A percentile compares a stretch with the other conserved stretches of the same genome.
These are phyloP conservation scores for Enteromius trimaculatus DNA, from an alignment of 2,797 vertebrate genomes.

Conservation along the genomic window DNA sequence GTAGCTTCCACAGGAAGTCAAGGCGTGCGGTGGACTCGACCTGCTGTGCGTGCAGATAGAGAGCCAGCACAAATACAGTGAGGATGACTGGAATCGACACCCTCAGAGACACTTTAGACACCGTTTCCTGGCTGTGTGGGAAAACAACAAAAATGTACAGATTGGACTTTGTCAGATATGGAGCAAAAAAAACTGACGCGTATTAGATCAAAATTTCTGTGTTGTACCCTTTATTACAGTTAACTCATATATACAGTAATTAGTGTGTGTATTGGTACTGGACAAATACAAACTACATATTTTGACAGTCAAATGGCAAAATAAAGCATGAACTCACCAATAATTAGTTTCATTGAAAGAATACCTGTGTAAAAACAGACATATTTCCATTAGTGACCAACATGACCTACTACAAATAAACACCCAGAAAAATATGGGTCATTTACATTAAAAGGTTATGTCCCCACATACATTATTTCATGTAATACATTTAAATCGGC, in stretches of 20 bases:
- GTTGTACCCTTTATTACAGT: neutral
- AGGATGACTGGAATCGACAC: constrained; percentile 92
- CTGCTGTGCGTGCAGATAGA: constrained; percentile 96
- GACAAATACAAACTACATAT: neutral
- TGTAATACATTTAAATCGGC: neutral
- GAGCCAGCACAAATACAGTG: constrained; percentile 91
- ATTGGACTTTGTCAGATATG: neutral
- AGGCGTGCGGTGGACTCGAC: constrained; percentile 97
- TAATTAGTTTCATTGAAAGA: constrained; percentile 77
- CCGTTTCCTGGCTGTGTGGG: constrained; percentile 70
- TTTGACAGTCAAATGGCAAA: neutral
- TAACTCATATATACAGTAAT: too few relatives aligned
- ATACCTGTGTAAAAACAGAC: constrained; percentile 65
- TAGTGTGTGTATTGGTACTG: neutral
- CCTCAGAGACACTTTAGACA: constrained; percentile 87
- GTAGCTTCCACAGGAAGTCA: constrained; percentile 98
- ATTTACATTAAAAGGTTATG: neutral
- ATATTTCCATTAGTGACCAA: constrained; percentile 52
- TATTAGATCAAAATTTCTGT: neutral
- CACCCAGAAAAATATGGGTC: neutral
- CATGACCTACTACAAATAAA: constrained; percentile 39
- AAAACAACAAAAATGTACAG: constrained; percentile 11
- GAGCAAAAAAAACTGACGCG: neutral
- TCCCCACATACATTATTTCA: neutral
- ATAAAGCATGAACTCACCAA: constrained; percentile 70